A percentile compares a stretch with the other conserved stretches of the same genome.
Conservation (phyloP, 2,888 invertebrate genomes). For the Trissonchulus latispiculum region DNA sequence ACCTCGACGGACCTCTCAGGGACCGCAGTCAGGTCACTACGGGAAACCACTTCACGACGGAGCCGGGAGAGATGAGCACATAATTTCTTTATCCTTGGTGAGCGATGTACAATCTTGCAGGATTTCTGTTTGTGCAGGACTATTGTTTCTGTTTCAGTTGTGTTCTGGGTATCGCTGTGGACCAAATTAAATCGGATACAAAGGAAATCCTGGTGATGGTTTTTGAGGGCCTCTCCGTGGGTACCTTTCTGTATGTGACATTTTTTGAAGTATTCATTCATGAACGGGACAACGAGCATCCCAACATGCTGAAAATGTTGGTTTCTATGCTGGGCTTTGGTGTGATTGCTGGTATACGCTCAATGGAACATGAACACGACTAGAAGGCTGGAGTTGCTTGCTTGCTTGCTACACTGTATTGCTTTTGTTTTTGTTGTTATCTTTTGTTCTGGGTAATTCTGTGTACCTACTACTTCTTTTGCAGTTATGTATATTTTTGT, state of each 20-base stretch:
- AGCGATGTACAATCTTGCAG: too few relatives aligned
- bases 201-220: constrained; percentile 16
- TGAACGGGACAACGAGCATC: constrained; percentile 43
- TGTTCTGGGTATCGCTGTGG: not conserved
- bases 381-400: not conserved
- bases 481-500: too few relatives aligned
- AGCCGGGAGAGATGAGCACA: too few relatives aligned
- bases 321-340: constrained; percentile 38
- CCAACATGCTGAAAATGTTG: constrained; percentile 38
- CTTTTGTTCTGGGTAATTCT: too few relatives aligned
- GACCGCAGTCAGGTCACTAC: too few relatives aligned
- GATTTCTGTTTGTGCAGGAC: too few relatives aligned
- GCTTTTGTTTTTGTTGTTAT: too few relatives aligned
- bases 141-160: not conserved
- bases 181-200: not conserved
- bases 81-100: too few relatives aligned
- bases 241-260: constrained; percentile 83
- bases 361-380: constrained; percentile 26
- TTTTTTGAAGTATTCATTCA: constrained; percentile 64
- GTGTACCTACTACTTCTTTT: too few relatives aligned
- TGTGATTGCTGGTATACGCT: constrained; percentile 35
- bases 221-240: constrained; percentile 73
- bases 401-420: too few relatives aligned
- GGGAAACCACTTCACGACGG: too few relatives aligned
- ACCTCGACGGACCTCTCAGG: too few relatives aligned